Base-by-base conservation (phyloP, 2,797 vertebrate genomes). In the Sebastes umbrosus region DNA sequence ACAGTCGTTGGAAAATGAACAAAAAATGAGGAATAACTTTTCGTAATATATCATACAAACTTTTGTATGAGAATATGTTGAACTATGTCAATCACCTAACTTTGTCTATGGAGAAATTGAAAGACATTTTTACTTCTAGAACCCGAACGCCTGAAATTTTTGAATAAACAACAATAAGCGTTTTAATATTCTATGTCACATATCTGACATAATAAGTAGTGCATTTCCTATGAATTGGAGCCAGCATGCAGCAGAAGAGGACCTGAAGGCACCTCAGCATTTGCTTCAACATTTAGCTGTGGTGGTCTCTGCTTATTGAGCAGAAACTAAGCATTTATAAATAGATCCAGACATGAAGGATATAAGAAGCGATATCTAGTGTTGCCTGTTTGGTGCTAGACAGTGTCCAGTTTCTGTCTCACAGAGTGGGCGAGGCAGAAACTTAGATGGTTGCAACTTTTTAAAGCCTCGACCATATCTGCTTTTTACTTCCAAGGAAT, bases 351-450 rank as follows among this genome's bases (percentile, higher is more conserved):
- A 84, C 80, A 69, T 78, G 74, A 75, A 84, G 68, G 71, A 80
- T 78, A 81, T 83, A 59, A 82, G 82, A 80, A 63, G 73, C 12
- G 80, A 88, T 85, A 75, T 84, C 70, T 84, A 58, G 83, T 74
- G 75, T 63, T 69, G 74, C 52, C 59, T 55, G 73, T 52, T 72
- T 34, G 71, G 86, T 87, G 85, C 86, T 46, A 87, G 84, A 92
- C 87, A 77, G 86, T 71, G 84, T 91, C 86, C 73, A 74, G 77
- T 91, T 88, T 91, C 89, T 85, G 88, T 92, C 87, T 90, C 69
- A 64, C 52, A 32, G 9, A n/a, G 69, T 58, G 76, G 83, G 83
- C 36, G 73, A 83, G 82, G 79, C 80, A 71, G 87, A 80, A 79
- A 79, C 75, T 22, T 84, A 87, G 74, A 34, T 39, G 76, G 62